These are phyloP conservation scores for Triplophysa yarkandensis DNA, from an alignment of 2,797 vertebrate genomes.

Conservation along the genomic window DNA sequence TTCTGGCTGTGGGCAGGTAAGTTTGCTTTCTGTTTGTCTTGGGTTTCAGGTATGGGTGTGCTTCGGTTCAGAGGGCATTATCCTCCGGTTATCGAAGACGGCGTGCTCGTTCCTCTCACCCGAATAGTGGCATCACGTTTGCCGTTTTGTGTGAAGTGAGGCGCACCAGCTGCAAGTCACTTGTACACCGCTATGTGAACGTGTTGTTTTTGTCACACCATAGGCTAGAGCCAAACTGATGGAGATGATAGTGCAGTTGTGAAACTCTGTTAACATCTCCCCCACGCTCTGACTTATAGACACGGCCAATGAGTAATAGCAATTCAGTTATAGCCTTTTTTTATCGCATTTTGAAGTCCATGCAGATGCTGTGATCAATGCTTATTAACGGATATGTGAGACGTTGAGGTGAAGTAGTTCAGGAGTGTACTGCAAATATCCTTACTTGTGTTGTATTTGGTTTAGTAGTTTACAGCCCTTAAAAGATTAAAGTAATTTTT, in stretches of 20 bases:
- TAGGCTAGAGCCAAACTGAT: conserved; percentile 13
- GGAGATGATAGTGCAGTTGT: conserved; percentile 13
- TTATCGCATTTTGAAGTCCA: conserved; percentile 30
- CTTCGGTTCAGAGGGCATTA: conserved; percentile 40
- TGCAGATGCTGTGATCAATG: background rate
- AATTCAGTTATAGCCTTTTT: conserved; percentile 13
- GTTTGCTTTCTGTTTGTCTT: conserved; percentile 60
- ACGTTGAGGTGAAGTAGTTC: background rate
- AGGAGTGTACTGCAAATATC: background rate
- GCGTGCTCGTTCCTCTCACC: background rate
- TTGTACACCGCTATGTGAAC: conserved; percentile 20
- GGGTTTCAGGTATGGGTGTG: conserved; percentile 52
- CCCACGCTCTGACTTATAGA: conserved; percentile 36
- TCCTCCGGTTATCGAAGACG: conserved; percentile 41
- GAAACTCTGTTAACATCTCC: conserved; percentile 12
- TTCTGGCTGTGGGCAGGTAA: conserved; percentile 97
- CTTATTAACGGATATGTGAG: background rate
- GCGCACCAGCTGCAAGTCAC: conserved; percentile 10
- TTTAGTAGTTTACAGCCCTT: background rate
- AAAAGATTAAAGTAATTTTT: too few relatives aligned
- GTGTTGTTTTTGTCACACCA: conserved; percentile 34
- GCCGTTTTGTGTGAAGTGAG: conserved; percentile 1
- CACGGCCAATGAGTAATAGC: conserved; percentile 29
- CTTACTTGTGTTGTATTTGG: background rate
- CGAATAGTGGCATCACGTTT: background rate